Evolutionary conservation across 2,888 invertebrate species (phyloP).

Genomic region (Bhutanitis thaidina): DNA sequence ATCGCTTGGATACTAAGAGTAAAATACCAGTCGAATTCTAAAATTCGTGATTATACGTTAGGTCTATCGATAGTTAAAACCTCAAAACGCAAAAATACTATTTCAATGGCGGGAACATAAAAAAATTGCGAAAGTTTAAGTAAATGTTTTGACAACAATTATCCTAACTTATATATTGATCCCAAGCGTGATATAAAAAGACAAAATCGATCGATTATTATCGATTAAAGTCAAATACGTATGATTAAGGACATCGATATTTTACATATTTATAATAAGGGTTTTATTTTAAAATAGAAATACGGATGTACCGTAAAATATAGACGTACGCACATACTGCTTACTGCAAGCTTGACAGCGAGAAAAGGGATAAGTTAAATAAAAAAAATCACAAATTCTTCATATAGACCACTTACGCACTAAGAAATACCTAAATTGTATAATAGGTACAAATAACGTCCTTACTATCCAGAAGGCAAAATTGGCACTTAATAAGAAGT

Average conservation of each 20-base stretch:
- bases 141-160: constrained; percentile 6
- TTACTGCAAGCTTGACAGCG: constrained; percentile 50
- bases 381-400: constrained; percentile 54
- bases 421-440: constrained; percentile 74
- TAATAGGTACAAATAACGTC: constrained; percentile 76
- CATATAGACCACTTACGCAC: constrained; percentile 72
- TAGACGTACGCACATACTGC: constrained; percentile 34
- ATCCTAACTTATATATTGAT: constrained; percentile 71
- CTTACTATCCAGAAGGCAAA: constrained; percentile 80
- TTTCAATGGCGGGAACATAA: constrained; percentile 16
- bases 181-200: constrained; percentile 74
- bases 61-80: constrained; percentile 42
- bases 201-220: constrained; percentile 38
- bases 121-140: neutral
- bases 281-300: constrained; percentile 6
- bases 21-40: constrained; percentile 54
- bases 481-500: constrained; percentile 78
- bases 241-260: constrained; percentile 25
- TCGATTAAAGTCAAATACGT: constrained; percentile 14
- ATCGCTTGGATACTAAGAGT: constrained; percentile 43
- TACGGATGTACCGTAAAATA: constrained; percentile 37
- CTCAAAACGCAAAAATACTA: constrained; percentile 7
- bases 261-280: neutral
- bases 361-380: constrained; percentile 21
- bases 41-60: constrained; percentile 56